Evolutionary conservation across 2,113 vertebrate species (phyloP), one percentile per base, ranked within the genome.

Genomic region (Ivindomyrus marchei): DNA sequence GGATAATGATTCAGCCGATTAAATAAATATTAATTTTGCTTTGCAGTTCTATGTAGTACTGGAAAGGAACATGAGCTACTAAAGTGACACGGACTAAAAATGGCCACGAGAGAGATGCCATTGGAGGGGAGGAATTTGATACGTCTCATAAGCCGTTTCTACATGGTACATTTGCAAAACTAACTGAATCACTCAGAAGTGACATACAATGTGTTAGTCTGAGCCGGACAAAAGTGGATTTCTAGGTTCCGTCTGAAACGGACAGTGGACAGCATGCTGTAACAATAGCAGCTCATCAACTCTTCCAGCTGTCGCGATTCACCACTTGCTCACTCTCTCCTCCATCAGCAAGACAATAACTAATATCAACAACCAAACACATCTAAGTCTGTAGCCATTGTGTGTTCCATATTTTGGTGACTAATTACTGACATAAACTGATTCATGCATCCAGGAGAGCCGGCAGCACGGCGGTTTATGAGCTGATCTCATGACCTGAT

Each of bases 21-120:
- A 53, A 52, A 24, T n/a, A 87, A 87, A 87, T 86, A 86, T 86
- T 86, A 49, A 86, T 86, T 87, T 87, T 52, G 8, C 83, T 85
- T 85, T 47, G 45, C 83, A 47, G 21, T 24, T 85, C 45, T 47
- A 24, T 85, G 39, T 46, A 8, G 45, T 45, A 47, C 39, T n/a
- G 42, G 15, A 24, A 47, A 85, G 42, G 45, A 85, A 85, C 19
- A 21, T n/a, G 77, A 83, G 21, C 36, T 45, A 45, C 5, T 19
- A 45, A 83, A 42, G 8, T 36, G 42, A 47, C 83, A 42, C 1
- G 17, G 70, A 77, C 36, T 27, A 36, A 74, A 74, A 74, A 74
- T 70, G n/a, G n/a, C 70, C 70, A 77, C 0, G 70, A 77, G 36
- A n/a, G n/a, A 39, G 31, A 77, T 77, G 1, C 6, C 2, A 7